Evolutionary conservation across 2,888 invertebrate species (phyloP).

Genomic region (Papilio gigon): DNA sequence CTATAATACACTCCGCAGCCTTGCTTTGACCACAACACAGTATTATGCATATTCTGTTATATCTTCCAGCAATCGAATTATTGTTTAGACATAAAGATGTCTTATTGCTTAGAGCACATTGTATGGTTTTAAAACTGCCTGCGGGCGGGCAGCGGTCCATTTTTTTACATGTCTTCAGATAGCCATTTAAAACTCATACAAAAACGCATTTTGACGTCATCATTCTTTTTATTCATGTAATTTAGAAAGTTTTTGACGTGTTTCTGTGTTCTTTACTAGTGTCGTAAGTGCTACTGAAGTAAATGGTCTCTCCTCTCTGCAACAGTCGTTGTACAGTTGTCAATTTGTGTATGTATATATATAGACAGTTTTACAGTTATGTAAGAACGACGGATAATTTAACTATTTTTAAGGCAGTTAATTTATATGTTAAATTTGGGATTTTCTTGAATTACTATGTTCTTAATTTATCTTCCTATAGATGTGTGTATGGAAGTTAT

Average conservation of each 20-base stretch:
- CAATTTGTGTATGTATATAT: neutral
- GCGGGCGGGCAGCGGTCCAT: slow-evolving; percentile 11
- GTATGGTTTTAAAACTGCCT: neutral
- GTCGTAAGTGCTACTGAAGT: neutral
- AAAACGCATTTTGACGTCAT: neutral
- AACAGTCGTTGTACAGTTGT: neutral
- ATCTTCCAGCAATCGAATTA: slow-evolving; percentile 1
- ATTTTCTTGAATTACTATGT: neutral
- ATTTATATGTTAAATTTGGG: neutral
- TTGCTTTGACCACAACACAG: too few species aligned
- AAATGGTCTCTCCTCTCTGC: neutral
- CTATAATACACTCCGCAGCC: too few species aligned
- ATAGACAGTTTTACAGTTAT: neutral
- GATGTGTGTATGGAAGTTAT: neutral
- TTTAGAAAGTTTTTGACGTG: neutral
- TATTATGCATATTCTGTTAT: too few species aligned
- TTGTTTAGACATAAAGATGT: neutral
- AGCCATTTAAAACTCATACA: neutral
- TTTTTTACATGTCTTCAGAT: neutral
- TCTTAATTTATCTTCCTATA: neutral
- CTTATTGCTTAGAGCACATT: neutral
- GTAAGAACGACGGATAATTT: neutral
- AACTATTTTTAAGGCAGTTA: neutral
- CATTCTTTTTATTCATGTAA: neutral
- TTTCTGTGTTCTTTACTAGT: neutral